Evolutionary conservation across 37 sponge, comb jelly and placozoan species (phyloP).

Genomic region (Ianthella basta): DNA sequence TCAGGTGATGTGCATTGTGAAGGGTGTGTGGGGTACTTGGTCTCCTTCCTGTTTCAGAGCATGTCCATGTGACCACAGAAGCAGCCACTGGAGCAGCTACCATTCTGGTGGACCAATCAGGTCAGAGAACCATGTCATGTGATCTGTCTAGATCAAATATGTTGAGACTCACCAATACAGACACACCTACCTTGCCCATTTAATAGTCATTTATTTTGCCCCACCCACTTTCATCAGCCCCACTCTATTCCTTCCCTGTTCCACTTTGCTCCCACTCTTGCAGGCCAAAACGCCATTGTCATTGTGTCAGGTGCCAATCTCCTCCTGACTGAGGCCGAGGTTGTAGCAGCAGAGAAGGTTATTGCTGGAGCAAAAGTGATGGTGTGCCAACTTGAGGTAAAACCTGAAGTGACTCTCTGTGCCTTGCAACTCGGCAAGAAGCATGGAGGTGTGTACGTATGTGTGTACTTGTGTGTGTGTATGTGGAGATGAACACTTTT

Average conservation of each 20-base stretch:
- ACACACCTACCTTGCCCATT: neutral
- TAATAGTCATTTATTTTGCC: too few relatives aligned
- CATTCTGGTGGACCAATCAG: conserved; percentile 79
- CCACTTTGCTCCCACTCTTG: too few relatives aligned
- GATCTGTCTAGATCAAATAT: neutral
- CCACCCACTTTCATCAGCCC: too few relatives aligned
- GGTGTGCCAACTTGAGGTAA: conserved; percentile 92
- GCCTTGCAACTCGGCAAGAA: conserved; percentile 81
- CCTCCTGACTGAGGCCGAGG: conserved; percentile 60
- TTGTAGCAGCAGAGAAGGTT: conserved; percentile 56
- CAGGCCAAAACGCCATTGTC: conserved; percentile 94
- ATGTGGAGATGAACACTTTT: too few relatives aligned
- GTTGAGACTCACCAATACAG: neutral
- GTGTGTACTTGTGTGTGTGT: neutral
- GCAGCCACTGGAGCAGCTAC: conserved; percentile 83
- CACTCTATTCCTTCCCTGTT: too few relatives aligned
- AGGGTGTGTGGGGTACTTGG: neutral
- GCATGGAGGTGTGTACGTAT: conserved; percentile 48
- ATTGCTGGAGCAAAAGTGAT: conserved; percentile 78
- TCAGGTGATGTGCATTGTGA: too few relatives aligned
- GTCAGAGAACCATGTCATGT: conserved; percentile 24
- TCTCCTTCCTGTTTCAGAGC: conserved; percentile 22
- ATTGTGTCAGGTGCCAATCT: conserved; percentile 94
- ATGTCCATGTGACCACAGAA: conserved; percentile 56
- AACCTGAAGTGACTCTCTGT: conserved; percentile 60